Base-by-base conservation (phyloP, 2,113 vertebrate species). In the Orthonyx spaldingii region DNA sequence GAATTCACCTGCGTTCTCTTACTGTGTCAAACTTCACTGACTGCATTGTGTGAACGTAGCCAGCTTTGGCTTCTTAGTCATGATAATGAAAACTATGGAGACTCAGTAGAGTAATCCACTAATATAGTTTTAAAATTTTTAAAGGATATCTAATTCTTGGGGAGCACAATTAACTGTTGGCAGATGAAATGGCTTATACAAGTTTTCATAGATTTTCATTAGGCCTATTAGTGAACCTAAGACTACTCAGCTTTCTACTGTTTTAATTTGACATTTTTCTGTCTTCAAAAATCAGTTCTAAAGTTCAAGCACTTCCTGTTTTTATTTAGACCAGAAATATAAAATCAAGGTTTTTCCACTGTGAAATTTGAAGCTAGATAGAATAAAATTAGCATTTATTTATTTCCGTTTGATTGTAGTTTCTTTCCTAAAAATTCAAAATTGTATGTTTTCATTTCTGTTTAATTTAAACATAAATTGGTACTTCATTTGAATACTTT, bases 1-100 rank as follows among this genome's bases (percentile, higher is more conserved):
- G 20, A 66, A 42, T 24, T 87, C 26, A 10, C 3, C 0, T 16
- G 13, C 0, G 1, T 72, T 57, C 9, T 33, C 35, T 57, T 52
- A 11, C 8, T 61, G 41, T 47, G 18, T 15, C 57, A 35, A 44
- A 44, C 35, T 56, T 65, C 33, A 42, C 41, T 77, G n/a, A 26
- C 32, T 74, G 50, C 21, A 23, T 12, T 70, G 16, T 60, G 65
- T 66, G n/a, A 84, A 49, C 66, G 24, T 13, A 28, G 2, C 22
- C 47, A 76, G 22, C 41, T 84, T 82, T 82, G 71, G 44, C 56
- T 91, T 75, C 60, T 56, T 63, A 50, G 39, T 23, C 60, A 7
- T 63, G 50, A 63, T 15, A 6, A 44, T 61, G 16, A 49, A 83
- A n/a, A 87, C 30, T 50, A 3, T 30, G n/a, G 68, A 66, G 35